phyloP scores from a whole-genome alignment of 2,888 invertebrate species.

The Marasmarcha lunaedactyla region DNA sequence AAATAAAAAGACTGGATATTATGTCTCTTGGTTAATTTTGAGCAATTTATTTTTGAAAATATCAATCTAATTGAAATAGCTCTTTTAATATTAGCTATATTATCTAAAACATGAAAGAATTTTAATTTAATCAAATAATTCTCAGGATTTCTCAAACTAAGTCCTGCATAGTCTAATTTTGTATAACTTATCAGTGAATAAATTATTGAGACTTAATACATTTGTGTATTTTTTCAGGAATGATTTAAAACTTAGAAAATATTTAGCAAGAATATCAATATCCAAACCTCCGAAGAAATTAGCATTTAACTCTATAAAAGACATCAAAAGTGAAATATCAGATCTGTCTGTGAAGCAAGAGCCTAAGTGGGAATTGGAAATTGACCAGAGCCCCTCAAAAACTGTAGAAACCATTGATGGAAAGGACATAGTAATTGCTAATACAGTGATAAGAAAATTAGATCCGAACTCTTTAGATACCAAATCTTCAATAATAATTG shows the following conservation, averaged over 20 bases:
- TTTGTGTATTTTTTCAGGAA: background rate
- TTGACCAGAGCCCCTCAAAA: slow-evolving; percentile 31
- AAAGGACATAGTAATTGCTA: slow-evolving; percentile 54
- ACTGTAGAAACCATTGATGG: slow-evolving; percentile 38
- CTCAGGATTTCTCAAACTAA: no score
- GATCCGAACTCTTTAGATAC: slow-evolving; percentile 30
- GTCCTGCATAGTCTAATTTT: no score
- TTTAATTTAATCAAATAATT: no score
- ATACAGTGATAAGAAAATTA: slow-evolving; percentile 59
- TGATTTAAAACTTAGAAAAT: slow-evolving; percentile 45
- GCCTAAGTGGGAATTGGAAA: slow-evolving; percentile 61
- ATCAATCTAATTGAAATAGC: no score
- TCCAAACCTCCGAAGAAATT: slow-evolving; percentile 52
- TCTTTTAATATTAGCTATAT: no score
- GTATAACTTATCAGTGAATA: no score
- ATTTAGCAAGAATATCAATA: slow-evolving; percentile 29
- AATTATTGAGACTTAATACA: no score
- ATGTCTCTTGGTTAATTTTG: background rate
- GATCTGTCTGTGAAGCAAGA: slow-evolving; percentile 45
- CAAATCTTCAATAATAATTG: background rate
- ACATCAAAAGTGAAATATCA: slow-evolving; percentile 60
- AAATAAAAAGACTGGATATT: no score
- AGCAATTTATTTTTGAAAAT: no score
- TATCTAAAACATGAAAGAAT: no score
- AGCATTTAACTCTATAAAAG: slow-evolving; percentile 56